A percentile compares a stretch with the other conserved stretches of the same genome.
Conservation (phyloP, 1,140 invertebrate species). For the Antheraea mylitta region DNA sequence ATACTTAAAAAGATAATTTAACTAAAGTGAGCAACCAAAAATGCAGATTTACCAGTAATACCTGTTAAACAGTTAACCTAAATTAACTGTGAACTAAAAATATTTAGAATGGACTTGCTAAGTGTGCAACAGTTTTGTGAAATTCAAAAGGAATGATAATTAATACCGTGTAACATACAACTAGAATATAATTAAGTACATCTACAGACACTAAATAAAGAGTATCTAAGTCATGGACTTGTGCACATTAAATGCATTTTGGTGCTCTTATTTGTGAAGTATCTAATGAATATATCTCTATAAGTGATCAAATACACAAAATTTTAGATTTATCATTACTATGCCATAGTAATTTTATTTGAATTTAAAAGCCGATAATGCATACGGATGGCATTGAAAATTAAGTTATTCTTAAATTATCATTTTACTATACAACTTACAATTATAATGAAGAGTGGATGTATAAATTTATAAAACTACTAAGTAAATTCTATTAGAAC, state of each 20-base stretch:
- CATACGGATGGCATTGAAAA: background rate
- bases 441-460: background rate
- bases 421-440: slow-evolving; percentile 62
- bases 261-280: too few relatives aligned
- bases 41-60: background rate
- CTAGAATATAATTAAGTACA: background rate
- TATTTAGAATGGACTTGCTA: background rate
- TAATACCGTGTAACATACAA: background rate
- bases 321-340: background rate
- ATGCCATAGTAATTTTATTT: background rate
- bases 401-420: slow-evolving; percentile 53
- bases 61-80: background rate
- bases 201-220: background rate
- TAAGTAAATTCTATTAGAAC: background rate
- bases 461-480: background rate
- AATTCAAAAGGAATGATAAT: background rate
- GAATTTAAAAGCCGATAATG: background rate
- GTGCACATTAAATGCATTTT: background rate
- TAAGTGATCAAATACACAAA: slow-evolving; percentile 28
- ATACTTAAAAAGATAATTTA: background rate
- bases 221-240: background rate
- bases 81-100: background rate
- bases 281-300: background rate
- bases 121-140: background rate
- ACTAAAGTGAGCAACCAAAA: background rate